Percentiles rank a stretch among this genome's conserved stretches.
These are phyloP conservation scores for Lasioglossum figueresi DNA, from an alignment of 2,888 invertebrate genomes.

Conservation along the genomic window DNA sequence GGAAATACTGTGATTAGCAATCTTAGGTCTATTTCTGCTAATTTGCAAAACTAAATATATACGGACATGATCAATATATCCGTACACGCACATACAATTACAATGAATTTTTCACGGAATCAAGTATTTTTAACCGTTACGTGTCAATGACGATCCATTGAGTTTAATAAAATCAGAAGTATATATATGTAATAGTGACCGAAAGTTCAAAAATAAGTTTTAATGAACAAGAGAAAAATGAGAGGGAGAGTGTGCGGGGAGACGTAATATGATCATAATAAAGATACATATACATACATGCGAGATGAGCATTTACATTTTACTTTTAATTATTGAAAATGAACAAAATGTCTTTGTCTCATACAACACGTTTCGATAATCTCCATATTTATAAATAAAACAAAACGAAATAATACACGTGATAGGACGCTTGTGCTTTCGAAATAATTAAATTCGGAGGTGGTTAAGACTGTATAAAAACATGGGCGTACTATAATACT, in stretches of 20 bases:
- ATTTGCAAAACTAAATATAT: constrained; percentile 40
- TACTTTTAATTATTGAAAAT: constrained; percentile 49
- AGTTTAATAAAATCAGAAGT: constrained; percentile 38
- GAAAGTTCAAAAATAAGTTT: constrained; percentile 22
- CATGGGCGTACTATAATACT: constrained; percentile 44
- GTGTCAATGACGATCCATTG: constrained; percentile 20
- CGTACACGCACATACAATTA: constrained; percentile 52
- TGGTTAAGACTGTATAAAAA: constrained; percentile 64
- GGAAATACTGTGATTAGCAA: constrained; percentile 60
- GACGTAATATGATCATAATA: constrained; percentile 13
- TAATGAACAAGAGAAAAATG: constrained; percentile 18
- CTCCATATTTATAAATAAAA: constrained; percentile 52
- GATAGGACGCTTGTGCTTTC: constrained; percentile 44
- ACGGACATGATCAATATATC: constrained; percentile 28
- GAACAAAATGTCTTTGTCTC: constrained; percentile 52
- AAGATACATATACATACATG: constrained; percentile 17
- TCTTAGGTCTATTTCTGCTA: constrained; percentile 48
- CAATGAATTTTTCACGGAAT: constrained; percentile 56
- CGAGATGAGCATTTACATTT: constrained; percentile 48
- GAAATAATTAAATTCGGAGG: constrained; percentile 52
- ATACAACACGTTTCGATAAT: constrained; percentile 57
- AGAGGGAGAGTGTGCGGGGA: neutral
- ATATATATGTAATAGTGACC: constrained; percentile 22
- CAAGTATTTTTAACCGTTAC: constrained; percentile 49
- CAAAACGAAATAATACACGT: constrained; percentile 17